These are phyloP conservation scores for Spheniscus mendiculus DNA, from an alignment of 2,113 vertebrate species.

Conservation along the genomic window DNA sequence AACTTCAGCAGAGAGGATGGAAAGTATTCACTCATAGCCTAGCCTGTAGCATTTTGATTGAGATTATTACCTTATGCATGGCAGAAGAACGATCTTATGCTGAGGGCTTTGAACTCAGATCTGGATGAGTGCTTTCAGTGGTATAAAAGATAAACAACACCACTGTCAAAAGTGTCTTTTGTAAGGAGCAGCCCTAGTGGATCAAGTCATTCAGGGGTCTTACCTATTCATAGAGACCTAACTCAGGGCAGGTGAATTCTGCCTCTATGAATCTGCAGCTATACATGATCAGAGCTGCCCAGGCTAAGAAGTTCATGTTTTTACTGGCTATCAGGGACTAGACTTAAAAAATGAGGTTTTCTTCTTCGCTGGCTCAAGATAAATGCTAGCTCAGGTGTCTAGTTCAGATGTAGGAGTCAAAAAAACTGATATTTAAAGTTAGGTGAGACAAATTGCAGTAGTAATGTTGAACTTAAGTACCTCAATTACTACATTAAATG, in stretches of 20 bases:
- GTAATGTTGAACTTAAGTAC: background rate
- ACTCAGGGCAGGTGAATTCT: background rate
- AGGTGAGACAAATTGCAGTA: background rate
- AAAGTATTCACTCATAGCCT: background rate
- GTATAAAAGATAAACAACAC: background rate
- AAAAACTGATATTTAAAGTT: background rate
- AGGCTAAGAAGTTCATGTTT: background rate
- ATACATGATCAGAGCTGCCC: background rate
- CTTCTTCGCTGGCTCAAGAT: background rate
- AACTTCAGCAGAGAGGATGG: background rate
- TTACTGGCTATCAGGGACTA: background rate
- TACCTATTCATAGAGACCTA: background rate
- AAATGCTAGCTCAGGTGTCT: background rate
- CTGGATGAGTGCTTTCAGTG: background rate
- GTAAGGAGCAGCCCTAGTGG: background rate
- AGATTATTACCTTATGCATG: background rate
- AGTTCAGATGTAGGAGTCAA: background rate
- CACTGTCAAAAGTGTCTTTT: background rate
- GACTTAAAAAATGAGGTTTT: background rate
- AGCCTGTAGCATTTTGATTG: background rate
- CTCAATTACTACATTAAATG: background rate
- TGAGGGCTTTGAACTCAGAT: background rate
- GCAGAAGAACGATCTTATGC: background rate
- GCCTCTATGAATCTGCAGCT: background rate
- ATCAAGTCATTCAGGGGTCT: background rate